A percentile compares a stretch with the other conserved stretches of the same genome.
These are phyloP conservation scores for Syrmaticus mikado DNA, from an alignment of 2,113 vertebrate species.

Conservation along the genomic window DNA sequence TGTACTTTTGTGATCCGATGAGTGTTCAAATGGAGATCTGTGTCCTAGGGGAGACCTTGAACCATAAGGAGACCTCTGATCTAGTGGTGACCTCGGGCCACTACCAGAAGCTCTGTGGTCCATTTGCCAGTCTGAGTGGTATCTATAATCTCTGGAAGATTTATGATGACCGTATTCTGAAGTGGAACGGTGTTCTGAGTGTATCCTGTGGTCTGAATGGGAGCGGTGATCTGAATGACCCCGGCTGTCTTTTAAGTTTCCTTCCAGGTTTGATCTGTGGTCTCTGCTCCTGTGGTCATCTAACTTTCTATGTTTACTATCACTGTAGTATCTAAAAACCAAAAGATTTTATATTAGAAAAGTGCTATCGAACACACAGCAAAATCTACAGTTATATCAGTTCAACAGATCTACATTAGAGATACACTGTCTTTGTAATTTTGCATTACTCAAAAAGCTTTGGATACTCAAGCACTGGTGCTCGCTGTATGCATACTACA, in stretches of 20 bases:
- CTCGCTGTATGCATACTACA: neutral
- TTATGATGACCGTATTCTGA: slow-evolving; percentile 87
- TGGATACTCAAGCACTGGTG: neutral
- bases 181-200: slow-evolving; percentile 82
- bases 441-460: neutral
- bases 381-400: neutral
- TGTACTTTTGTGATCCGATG: slow-evolving; percentile 94
- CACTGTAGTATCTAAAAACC: slow-evolving; percentile 87
- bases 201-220: slow-evolving; percentile 87
- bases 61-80: slow-evolving; percentile 93
- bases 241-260: slow-evolving; percentile 85
- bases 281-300: slow-evolving; percentile 93
- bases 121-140: slow-evolving; percentile 95
- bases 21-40: slow-evolving; percentile 94
- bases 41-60: slow-evolving; percentile 88
- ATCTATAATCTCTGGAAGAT: slow-evolving; percentile 90
- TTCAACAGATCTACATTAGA: neutral
- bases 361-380: neutral
- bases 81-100: slow-evolving; percentile 90
- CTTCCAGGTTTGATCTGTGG: slow-evolving; percentile 85
- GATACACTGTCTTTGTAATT: neutral
- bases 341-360: slow-evolving; percentile 25
- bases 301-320: slow-evolving; percentile 92
- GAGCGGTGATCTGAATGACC: slow-evolving; percentile 81
- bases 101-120: slow-evolving; percentile 90